These are phyloP conservation scores for Diaphora mendica DNA, from an alignment of 2,888 invertebrate species.

Conservation along the genomic window DNA sequence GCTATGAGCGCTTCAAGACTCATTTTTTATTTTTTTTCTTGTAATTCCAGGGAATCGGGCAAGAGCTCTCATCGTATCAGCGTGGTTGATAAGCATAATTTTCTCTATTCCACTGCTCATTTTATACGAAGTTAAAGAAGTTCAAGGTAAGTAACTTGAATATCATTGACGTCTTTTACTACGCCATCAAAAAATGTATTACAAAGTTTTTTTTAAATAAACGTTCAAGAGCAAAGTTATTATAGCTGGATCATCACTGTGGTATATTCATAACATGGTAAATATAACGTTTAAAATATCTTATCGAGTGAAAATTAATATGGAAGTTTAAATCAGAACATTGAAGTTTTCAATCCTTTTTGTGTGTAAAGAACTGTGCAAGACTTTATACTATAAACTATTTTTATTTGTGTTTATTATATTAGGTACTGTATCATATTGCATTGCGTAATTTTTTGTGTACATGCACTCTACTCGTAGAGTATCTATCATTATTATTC, in stretches of 20 bases:
- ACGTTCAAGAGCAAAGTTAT: too few relatives aligned
- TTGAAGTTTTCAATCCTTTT: too few relatives aligned
- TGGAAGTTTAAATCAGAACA: too few relatives aligned
- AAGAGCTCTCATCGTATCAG: slow-evolving; percentile 90
- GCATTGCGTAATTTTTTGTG: background rate
- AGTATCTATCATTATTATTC: too few relatives aligned
- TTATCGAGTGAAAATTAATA: too few relatives aligned
- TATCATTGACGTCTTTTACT: background rate
- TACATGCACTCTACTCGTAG: background rate
- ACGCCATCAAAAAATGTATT: background rate
- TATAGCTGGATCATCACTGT: too few relatives aligned
- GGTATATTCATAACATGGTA: too few relatives aligned
- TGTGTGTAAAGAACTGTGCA: too few relatives aligned
- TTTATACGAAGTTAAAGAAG: slow-evolving; percentile 92
- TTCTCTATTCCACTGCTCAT: slow-evolving; percentile 94
- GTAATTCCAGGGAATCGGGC: slow-evolving; percentile 91
- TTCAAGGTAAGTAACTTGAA: slow-evolving; percentile 87
- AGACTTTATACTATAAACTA: too few relatives aligned
- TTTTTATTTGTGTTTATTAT: too few relatives aligned
- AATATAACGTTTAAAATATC: too few relatives aligned
- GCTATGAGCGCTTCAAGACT: too few relatives aligned
- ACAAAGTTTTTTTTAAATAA: background rate
- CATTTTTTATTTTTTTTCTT: background rate
- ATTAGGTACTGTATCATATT: background rate
- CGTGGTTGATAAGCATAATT: slow-evolving; percentile 93